phyloP scores from a whole-genome alignment of 2,888 invertebrate species.

The Meiosimyza platycephala region DNA sequence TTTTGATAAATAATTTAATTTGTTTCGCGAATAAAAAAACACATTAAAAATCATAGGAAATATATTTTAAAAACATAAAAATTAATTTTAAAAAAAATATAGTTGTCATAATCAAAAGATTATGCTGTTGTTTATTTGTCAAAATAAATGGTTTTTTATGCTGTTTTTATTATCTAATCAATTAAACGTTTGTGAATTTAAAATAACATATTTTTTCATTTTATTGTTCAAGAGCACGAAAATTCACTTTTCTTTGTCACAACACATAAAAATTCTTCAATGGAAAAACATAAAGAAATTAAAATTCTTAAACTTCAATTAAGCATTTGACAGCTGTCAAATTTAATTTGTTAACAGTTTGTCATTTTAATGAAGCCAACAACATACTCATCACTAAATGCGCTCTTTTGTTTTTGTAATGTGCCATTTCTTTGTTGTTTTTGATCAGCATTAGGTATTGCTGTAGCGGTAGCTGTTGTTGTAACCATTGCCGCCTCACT shows the following conservation, averaged over 20 bases:
- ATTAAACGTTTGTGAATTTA: too few relatives aligned
- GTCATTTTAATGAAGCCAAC: conserved; percentile 23
- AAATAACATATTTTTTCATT: too few relatives aligned
- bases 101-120: too few relatives aligned
- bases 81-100: too few relatives aligned
- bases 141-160: background rate
- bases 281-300: too few relatives aligned
- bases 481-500: conserved; percentile 40
- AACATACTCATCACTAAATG: conserved; percentile 58
- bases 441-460: conserved; percentile 32
- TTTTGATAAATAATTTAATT: conserved; percentile 16
- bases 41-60: too few relatives aligned
- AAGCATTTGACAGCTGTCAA: conserved; percentile 40
- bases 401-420: conserved; percentile 56
- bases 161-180: background rate
- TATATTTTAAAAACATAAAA: too few relatives aligned
- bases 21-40: too few relatives aligned
- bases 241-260: too few relatives aligned
- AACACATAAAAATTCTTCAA: too few relatives aligned
- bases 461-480: conserved; percentile 36
- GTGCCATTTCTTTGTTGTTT: conserved; percentile 47
- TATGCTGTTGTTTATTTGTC: too few relatives aligned
- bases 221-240: too few relatives aligned
- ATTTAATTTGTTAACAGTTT: conserved; percentile 3
- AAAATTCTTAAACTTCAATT: background rate